Conservation (phyloP, 2,888 invertebrate species). For the Deroplatys truncata region DNA sequence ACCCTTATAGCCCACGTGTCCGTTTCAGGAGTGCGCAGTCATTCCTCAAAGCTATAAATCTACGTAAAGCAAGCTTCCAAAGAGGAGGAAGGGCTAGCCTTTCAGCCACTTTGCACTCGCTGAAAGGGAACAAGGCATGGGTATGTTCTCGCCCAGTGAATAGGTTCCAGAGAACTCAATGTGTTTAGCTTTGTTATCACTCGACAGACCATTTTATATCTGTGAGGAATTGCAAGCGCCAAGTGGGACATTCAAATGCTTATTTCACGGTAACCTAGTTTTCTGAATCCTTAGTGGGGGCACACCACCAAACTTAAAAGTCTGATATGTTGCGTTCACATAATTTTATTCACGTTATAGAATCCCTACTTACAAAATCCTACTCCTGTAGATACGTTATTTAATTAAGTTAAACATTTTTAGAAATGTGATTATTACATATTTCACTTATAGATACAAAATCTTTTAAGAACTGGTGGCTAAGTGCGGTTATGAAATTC, state of each 20-base stretch:
- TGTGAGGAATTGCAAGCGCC: neutral
- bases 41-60: conserved; percentile 18
- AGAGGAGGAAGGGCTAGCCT: neutral
- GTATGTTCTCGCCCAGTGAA: neutral
- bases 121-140: neutral
- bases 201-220: neutral
- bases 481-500: no score
- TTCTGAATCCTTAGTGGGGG: no score
- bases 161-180: neutral
- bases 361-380: no score
- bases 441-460: no score
- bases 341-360: no score
- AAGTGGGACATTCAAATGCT: neutral
- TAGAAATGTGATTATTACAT: no score
- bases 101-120: neutral
- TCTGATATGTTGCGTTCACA: no score
- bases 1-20: neutral
- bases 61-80: neutral
- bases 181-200: neutral
- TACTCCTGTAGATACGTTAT: no score
- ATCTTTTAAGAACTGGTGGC: no score
- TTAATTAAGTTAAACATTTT: no score
- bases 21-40: conserved; percentile 7
- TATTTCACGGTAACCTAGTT: no score
- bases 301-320: no score